Evolutionary conservation across 2,113 vertebrate genomes (phyloP).

Genomic region (Anser brachyrhynchus): DNA sequence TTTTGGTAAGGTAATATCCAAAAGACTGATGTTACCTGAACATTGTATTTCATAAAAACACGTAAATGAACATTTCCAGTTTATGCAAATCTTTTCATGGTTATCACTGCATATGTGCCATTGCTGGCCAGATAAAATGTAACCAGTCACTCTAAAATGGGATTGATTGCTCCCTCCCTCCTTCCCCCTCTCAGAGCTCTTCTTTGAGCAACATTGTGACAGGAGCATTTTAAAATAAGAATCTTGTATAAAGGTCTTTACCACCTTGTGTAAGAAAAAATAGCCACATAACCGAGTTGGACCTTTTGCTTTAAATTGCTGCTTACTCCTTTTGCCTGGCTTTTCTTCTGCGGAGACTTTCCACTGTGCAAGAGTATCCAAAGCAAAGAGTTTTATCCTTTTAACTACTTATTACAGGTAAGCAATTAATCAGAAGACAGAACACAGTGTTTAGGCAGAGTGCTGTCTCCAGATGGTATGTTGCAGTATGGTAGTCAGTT

Average conservation of each 20-base stretch:
- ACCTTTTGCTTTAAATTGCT: neutral
- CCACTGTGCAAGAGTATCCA: neutral
- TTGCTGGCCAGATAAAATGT: neutral
- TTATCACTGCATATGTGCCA: too few relatives aligned
- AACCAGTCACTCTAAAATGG: neutral
- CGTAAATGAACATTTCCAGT: neutral
- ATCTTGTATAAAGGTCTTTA: neutral
- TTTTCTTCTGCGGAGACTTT: neutral
- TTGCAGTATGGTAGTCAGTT: neutral
- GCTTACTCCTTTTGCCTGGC: neutral
- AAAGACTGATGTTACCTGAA: neutral
- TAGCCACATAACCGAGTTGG: rapidly evolving
- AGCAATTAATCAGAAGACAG: neutral
- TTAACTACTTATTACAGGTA: neutral
- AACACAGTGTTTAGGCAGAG: neutral
- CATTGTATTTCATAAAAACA: neutral
- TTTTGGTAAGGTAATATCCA: neutral
- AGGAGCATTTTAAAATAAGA: neutral
- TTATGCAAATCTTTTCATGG: neutral
- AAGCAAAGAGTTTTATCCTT: neutral
- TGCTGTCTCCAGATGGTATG: neutral
- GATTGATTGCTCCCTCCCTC: neutral
- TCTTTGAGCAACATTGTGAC: neutral
- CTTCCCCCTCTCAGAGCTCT: neutral
- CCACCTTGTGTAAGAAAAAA: neutral